Percentiles rank a stretch among this genome's conserved stretches.
Conservation (phyloP, 2,888 invertebrate species). For the Neria commutata region DNA sequence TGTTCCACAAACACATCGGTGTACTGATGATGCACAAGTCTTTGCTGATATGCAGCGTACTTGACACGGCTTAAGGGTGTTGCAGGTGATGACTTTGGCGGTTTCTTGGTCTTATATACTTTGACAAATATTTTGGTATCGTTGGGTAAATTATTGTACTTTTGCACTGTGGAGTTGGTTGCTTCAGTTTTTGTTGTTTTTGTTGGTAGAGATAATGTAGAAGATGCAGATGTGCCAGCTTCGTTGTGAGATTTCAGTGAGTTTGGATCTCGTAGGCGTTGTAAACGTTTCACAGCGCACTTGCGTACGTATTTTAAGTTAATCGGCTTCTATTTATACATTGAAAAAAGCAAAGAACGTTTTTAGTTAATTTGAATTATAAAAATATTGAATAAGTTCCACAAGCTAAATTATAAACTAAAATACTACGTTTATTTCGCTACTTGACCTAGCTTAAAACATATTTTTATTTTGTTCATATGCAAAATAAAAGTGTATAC, state of each 20-base stretch:
- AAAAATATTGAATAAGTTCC: too few relatives aligned
- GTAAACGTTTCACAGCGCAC: conserved; percentile 44
- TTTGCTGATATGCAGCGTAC: conserved; percentile 31
- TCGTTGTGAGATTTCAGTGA: conserved; percentile 28
- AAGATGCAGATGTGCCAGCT: too few relatives aligned
- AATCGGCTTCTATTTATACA: conserved; percentile 41
- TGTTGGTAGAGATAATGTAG: conserved; percentile 25
- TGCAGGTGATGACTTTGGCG: conserved; percentile 8
- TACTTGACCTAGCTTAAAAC: too few relatives aligned
- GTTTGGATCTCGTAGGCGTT: conserved; percentile 33
- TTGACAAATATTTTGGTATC: neutral
- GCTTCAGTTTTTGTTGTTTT: neutral
- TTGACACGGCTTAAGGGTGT: conserved; percentile 21
- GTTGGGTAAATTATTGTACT: too few relatives aligned
- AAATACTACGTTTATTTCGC: too few relatives aligned
- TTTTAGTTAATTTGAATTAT: too few relatives aligned
- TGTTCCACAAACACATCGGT: conserved; percentile 43
- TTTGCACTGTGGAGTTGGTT: neutral
- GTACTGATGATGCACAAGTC: conserved; percentile 37
- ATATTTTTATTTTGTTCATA: too few relatives aligned
- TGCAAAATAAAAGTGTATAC: too few relatives aligned
- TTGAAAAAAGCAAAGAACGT: too few relatives aligned
- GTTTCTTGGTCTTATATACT: neutral
- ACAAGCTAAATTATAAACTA: too few relatives aligned
- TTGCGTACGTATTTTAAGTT: conserved; percentile 43